Base-by-base conservation (phyloP, 2,888 invertebrate species). In the Protonemura montana region DNA sequence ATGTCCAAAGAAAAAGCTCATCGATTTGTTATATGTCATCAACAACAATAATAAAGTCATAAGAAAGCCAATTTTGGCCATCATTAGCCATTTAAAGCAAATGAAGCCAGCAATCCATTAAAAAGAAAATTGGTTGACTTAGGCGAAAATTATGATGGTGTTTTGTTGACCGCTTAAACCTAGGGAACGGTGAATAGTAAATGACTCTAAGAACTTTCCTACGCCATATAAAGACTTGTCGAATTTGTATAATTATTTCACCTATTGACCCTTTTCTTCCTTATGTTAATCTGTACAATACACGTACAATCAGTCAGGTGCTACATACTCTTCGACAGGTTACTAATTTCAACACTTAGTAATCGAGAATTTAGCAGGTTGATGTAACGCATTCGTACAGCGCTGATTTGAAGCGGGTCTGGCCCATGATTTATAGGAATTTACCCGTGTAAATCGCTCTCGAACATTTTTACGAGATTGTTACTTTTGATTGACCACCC, bases 11-110 rank as follows among this genome's bases (percentile, higher is more conserved):
- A 59, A 59, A 59, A 7, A 10, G 59, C 59, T 59, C 59, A 59
- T 59, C 59, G 59, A 59, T 59, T 59, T 59, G 59, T 59, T 16
- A 59, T 59, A 59, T 59, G 59, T 59, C 59, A 59, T 59, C 59
- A 59, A 59, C 16, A 59, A 59, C 21, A 59, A 59, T 59, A 59
- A 21, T 59, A 59, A 59, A n/a, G 21, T 1, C 59, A 59, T 59
- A 21, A 21, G n/a, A n/a, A n/a, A n/a, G n/a, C n/a, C n/a, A n/a
- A n/a, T n/a, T n/a, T n/a, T n/a, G n/a, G n/a, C n/a, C n/a, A n/a
- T n/a, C n/a, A n/a, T n/a, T n/a, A n/a, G n/a, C n/a, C n/a, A n/a
- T n/a, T n/a, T n/a, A n/a, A n/a, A n/a, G n/a, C n/a, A n/a, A n/a
- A n/a, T n/a, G n/a, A n/a, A n/a, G n/a, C n/a, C n/a, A n/a, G n/a